These are phyloP conservation scores for Alcis repandata DNA, from an alignment of 2,888 invertebrate genomes.

Conservation along the genomic window DNA sequence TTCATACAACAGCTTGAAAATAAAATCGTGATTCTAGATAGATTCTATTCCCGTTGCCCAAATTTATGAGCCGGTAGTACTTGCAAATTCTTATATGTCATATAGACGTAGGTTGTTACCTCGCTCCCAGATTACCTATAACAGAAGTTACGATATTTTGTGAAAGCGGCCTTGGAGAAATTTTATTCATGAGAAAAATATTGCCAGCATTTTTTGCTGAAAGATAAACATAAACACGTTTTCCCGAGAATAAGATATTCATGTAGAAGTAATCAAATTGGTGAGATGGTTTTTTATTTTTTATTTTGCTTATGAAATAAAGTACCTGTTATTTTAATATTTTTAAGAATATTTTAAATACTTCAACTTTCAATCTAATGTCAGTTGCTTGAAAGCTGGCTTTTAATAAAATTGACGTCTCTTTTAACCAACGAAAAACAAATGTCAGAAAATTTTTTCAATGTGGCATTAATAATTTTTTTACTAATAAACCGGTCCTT, in stretches of 20 bases:
- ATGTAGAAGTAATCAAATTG: constrained; percentile 31
- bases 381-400: no score
- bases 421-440: no score
- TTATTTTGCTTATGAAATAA: background rate
- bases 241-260: constrained; percentile 29
- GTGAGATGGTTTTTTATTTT: constrained; percentile 9
- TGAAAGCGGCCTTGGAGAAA: constrained; percentile 19
- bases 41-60: background rate
- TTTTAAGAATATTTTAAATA: no score
- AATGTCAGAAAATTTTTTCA: no score
- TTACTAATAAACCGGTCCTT: no score
- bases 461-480: no score
- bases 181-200: constrained; percentile 33
- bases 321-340: background rate
- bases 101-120: background rate
- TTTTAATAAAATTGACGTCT: no score
- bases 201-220: constrained; percentile 25
- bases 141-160: constrained; percentile 13
- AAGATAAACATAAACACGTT: constrained; percentile 32
- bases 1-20: constrained; percentile 1
- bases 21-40: background rate
- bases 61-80: background rate
- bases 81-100: constrained; percentile 5
- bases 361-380: no score
- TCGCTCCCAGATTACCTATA: constrained; percentile 8